phyloP scores from a whole-genome alignment of 1,140 invertebrate genomes.

The Drosophila orosa region DNA sequence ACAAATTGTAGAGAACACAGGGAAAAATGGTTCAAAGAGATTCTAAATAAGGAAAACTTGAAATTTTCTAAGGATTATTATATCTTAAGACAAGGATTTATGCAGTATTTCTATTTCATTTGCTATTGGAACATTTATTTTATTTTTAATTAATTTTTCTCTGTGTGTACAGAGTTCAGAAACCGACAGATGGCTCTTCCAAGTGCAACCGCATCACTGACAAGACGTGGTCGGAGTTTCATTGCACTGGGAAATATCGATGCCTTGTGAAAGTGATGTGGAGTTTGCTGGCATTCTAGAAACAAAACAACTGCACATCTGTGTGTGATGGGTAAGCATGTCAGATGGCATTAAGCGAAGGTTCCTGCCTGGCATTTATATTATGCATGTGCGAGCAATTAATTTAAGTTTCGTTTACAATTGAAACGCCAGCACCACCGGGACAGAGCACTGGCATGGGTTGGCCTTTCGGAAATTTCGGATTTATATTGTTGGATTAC shows the following conservation, averaged over 20 bases:
- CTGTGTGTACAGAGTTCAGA: constrained; percentile 1
- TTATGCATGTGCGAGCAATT: constrained; percentile 81
- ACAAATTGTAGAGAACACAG: constrained; percentile 53
- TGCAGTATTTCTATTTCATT: too few relatives aligned
- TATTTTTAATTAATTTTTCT: not conserved
- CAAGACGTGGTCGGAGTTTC: constrained; percentile 45
- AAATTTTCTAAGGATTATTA: too few relatives aligned
- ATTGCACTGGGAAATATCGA: constrained; percentile 59
- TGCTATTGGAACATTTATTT: too few relatives aligned
- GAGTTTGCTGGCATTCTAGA: constrained; percentile 26
- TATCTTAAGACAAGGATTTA: too few relatives aligned
- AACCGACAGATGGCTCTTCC: constrained; percentile 27
- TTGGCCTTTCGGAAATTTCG: constrained; percentile 55
- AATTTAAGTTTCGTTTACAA: constrained; percentile 82
- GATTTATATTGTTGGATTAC: constrained; percentile 79
- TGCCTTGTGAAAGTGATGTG: constrained; percentile 62
- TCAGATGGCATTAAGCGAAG: constrained; percentile 75
- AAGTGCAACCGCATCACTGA: constrained; percentile 36
- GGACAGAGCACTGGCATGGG: not conserved
- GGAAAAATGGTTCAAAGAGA: not conserved
- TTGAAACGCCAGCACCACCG: constrained; percentile 54
- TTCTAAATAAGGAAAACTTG: not conserved
- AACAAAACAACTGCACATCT: constrained; percentile 9
- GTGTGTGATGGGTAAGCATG: constrained; percentile 70
- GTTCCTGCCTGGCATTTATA: constrained; percentile 62